These are phyloP conservation scores for Parazoanthus swiftii DNA, from an alignment of 92 coral and sea anemone genomes.

Conservation along the genomic window DNA sequence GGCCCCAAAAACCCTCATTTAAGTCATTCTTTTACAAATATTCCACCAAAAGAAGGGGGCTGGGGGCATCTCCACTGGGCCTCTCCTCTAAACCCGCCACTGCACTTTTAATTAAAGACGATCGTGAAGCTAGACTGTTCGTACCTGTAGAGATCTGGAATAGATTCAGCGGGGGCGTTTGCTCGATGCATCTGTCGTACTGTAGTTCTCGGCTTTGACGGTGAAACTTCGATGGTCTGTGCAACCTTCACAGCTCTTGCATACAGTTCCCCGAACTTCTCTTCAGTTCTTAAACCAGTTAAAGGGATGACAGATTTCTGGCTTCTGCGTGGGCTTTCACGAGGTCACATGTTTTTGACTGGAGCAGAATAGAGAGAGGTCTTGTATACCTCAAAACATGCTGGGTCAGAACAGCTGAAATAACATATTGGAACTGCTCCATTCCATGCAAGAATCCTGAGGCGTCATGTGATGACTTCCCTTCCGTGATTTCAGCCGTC, in stretches of 20 bases:
- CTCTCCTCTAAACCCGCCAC: not conserved
- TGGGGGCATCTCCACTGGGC: not conserved
- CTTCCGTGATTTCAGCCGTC: no score
- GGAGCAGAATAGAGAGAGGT: no score
- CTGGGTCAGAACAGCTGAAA: not conserved
- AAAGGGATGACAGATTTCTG: constrained; percentile 8
- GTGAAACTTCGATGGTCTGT: not conserved
- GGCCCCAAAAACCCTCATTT: no score
- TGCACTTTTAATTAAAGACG: not conserved
- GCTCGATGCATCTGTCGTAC: not conserved
- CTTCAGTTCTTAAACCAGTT: not conserved
- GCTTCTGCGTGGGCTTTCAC: not conserved
- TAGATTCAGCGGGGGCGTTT: not conserved
- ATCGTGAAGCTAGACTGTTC: not conserved
- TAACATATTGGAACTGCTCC: constrained; percentile 35
- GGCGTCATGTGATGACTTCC: no score
- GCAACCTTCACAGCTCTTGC: constrained; percentile 16
- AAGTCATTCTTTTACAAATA: no score
- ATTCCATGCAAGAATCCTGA: constrained; percentile 31
- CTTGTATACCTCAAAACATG: no score
- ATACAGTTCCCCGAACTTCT: constrained; percentile 1
- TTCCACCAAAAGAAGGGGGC: no score
- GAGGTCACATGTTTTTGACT: no score
- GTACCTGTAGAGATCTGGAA: not conserved
- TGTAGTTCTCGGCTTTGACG: constrained; percentile 7